phyloP scores from a whole-genome alignment of 2,888 invertebrate species.

The Ommatoiulus sabulosus region DNA sequence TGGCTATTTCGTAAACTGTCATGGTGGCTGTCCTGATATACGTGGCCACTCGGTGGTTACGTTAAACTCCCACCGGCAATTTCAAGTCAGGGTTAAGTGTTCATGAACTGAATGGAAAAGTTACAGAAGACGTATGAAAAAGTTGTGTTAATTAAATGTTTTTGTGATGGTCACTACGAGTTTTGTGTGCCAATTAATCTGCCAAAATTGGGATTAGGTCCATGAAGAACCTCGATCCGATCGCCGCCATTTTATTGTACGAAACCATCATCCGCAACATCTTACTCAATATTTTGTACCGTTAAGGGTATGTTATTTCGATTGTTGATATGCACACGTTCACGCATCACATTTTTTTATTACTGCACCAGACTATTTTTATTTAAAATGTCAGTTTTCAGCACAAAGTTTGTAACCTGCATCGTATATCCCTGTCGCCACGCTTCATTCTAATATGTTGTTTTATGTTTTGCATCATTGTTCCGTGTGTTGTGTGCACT shows the following conservation, averaged over 20 bases:
- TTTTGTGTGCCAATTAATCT: neutral
- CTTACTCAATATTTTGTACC: neutral
- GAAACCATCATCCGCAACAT: too few relatives aligned
- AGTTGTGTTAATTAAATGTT: neutral
- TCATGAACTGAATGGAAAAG: too few relatives aligned
- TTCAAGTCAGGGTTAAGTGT: too few relatives aligned
- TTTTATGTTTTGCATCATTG: neutral
- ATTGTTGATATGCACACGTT: neutral
- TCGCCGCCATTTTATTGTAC: too few relatives aligned
- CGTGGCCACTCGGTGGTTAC: too few relatives aligned
- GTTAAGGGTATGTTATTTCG: neutral
- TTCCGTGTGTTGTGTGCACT: too few relatives aligned
- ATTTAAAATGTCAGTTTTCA: neutral
- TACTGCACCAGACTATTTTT: neutral
- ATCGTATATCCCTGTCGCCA: too few relatives aligned
- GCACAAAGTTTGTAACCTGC: neutral
- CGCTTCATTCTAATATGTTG: too few relatives aligned
- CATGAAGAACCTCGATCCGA: neutral
- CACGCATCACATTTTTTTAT: neutral
- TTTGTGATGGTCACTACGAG: neutral
- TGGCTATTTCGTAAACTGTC: too few relatives aligned
- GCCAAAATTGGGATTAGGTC: neutral
- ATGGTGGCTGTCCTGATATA: too few relatives aligned
- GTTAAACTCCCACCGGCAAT: too few relatives aligned
- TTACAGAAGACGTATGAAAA: neutral